Evolutionary conservation across 2,113 vertebrate genomes (phyloP), one percentile per base, ranked within the genome.

Genomic region (Leucopsar rothschildi): DNA sequence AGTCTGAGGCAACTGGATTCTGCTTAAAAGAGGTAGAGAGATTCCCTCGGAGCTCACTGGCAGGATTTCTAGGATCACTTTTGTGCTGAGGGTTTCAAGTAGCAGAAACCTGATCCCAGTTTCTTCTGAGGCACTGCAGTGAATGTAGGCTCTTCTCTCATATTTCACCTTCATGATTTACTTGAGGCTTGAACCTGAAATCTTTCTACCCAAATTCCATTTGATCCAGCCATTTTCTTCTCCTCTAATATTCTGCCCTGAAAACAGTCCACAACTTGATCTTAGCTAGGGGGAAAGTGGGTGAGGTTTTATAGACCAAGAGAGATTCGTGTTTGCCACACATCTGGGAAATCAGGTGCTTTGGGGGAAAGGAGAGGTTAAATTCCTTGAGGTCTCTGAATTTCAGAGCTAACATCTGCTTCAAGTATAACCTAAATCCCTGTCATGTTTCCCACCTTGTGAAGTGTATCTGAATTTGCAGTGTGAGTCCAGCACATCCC

Each of bases 21-120:
- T 68, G 23, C 72, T 72, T 80, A 35, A 86, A 89, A 80, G 56
- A 90, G 50, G n/a, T 22, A 82, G 35, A 66, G 60, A 82, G 19
- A 27, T 13, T 10, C 44, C 28, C 45, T 29, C 0, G 0, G 33
- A 61, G n/a, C 90, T 82, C 47, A 63, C 56, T 0, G 0, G 31
- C 56, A 61, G 37, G 72, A 80, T 80, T 91, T 80, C 61, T 52
- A 52, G 65, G 69, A 44, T 83, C 75, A 42, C 16, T 39, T n/a
- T 6, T 45, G 33, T 90, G 56, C 73, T 88, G 29, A 49, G n/a
- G 19, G 13, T 88, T 96, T 77, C 11, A 68, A 57, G 45, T 17
- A 56, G 47, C 57, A 68, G 52, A 57, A 87, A 60, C 39, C 39
- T 20, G 1, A 13, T 70, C 29, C 55, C 64, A n/a, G 47, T 69